Evolutionary conservation across 53 echinoderm and acorn worm species (phyloP).

Genomic region (Holothuria scabra): DNA sequence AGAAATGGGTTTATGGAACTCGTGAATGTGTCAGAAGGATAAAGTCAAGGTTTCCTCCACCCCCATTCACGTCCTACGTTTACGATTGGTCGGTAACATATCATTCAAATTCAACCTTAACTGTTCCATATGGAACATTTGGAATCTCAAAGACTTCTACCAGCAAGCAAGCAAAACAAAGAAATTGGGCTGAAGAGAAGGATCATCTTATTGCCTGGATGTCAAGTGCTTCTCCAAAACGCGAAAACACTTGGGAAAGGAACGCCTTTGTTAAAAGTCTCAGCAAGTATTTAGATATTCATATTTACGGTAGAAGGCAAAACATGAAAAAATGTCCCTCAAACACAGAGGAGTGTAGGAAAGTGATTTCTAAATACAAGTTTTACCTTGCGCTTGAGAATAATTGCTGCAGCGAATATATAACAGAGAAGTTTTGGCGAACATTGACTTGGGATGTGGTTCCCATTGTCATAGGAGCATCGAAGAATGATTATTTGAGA

Average conservation of each 20-base stretch:
- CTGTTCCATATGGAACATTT: conserved; percentile 15
- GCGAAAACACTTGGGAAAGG: not conserved
- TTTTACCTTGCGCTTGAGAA: conserved; percentile 34
- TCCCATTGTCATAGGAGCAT: conserved; percentile 29
- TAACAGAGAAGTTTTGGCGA: conserved; percentile 37
- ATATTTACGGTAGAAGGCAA: conserved; percentile 1
- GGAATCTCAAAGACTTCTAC: not conserved
- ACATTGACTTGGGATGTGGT: conserved; percentile 17
- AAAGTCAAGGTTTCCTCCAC: not conserved
- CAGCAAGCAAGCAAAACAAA: not conserved
- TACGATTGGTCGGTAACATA: conserved; percentile 25
- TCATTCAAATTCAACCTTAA: conserved; percentile 26
- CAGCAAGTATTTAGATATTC: not conserved
- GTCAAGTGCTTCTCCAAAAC: not conserved
- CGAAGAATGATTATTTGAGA: conserved; percentile 15
- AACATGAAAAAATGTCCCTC: not conserved
- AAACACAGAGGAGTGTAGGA: not conserved
- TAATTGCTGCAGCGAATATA: conserved; percentile 30
- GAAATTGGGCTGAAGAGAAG: conserved; percentile 16
- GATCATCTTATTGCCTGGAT: conserved; percentile 22
- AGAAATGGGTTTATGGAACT: conserved; percentile 33
- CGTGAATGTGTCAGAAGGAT: conserved; percentile 23
- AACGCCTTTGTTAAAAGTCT: not conserved
- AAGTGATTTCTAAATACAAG: not conserved
- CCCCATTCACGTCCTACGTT: not conserved